Percentiles rank a stretch among this genome's conserved stretches.
phyloP scores from a whole-genome alignment of 2,888 invertebrate species.

The Drosophila borealis region DNA sequence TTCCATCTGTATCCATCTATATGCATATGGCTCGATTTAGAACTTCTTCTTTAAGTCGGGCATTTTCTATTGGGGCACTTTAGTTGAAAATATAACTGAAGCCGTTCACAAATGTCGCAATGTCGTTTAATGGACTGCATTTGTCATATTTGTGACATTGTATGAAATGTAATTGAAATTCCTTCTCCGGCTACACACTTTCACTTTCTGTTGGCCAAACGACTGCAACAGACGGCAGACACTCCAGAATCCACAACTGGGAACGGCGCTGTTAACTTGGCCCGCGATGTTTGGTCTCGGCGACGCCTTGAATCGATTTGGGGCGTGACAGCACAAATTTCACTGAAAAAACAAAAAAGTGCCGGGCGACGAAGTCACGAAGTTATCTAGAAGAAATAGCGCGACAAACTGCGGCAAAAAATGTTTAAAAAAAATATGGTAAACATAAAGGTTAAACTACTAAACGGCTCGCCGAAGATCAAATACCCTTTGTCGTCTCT shows the following conservation, averaged over 20 bases:
- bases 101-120: neutral
- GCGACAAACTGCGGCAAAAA: slow-evolving; percentile 35
- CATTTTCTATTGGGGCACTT: neutral
- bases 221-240: slow-evolving; percentile 18
- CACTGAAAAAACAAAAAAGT: slow-evolving; percentile 57
- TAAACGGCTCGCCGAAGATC: no score
- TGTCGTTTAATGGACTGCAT: neutral
- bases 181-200: slow-evolving; percentile 23
- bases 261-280: slow-evolving; percentile 43
- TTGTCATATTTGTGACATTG: neutral
- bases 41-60: neutral
- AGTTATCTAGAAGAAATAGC: slow-evolving; percentile 37
- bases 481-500: no score
- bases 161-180: slow-evolving; percentile 8
- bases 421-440: slow-evolving; percentile 1
- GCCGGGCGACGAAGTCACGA: slow-evolving; percentile 31
- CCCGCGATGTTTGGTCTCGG: slow-evolving; percentile 38
- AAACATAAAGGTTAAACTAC: neutral
- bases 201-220: slow-evolving; percentile 34
- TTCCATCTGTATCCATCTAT: neutral
- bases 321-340: slow-evolving; percentile 70
- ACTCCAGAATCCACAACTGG: slow-evolving; percentile 41
- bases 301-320: slow-evolving; percentile 58
- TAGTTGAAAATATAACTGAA: neutral
- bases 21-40: neutral